phyloP scores from a whole-genome alignment of 2,888 invertebrate species.

The Leucoma salicis region DNA sequence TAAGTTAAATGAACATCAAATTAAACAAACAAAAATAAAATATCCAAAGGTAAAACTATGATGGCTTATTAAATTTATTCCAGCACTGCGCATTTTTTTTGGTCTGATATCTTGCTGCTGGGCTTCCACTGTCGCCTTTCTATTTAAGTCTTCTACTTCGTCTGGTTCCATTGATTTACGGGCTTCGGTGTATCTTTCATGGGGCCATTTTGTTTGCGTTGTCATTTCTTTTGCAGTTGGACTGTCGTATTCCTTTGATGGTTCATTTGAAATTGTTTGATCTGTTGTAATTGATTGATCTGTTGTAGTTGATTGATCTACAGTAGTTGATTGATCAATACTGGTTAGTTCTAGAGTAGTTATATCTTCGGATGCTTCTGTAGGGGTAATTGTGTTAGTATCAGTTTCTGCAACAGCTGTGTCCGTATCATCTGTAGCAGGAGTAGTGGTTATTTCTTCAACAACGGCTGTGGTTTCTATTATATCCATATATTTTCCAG shows the following conservation, averaged over 20 bases:
- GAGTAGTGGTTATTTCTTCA: constrained; percentile 1
- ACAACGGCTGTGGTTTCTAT: background rate
- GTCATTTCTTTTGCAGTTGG: constrained; percentile 4
- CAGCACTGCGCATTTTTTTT: constrained; percentile 19
- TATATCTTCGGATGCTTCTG: background rate
- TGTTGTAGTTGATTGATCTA: background rate
- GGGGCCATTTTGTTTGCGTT: background rate
- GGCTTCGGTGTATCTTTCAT: constrained; percentile 28
- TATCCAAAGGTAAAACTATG: constrained; percentile 37
- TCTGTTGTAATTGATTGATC: constrained; percentile 5
- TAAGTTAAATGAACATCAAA: constrained; percentile 34
- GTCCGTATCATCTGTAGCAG: background rate
- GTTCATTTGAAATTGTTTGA: background rate
- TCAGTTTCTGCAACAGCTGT: constrained; percentile 12
- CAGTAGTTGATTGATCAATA: background rate
- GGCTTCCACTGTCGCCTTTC: constrained; percentile 41
- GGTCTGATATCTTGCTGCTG: constrained; percentile 21
- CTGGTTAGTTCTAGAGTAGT: background rate
- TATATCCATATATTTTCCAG: background rate
- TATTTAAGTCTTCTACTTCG: constrained; percentile 25
- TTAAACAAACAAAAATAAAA: constrained; percentile 38
- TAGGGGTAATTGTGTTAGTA: constrained; percentile 1
- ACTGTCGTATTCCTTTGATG: background rate
- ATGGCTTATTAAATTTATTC: constrained; percentile 24
- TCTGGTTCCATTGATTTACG: constrained; percentile 23